phyloP scores from a whole-genome alignment of 92 coral and sea anemone species.

The Phymanthus crucifer region DNA sequence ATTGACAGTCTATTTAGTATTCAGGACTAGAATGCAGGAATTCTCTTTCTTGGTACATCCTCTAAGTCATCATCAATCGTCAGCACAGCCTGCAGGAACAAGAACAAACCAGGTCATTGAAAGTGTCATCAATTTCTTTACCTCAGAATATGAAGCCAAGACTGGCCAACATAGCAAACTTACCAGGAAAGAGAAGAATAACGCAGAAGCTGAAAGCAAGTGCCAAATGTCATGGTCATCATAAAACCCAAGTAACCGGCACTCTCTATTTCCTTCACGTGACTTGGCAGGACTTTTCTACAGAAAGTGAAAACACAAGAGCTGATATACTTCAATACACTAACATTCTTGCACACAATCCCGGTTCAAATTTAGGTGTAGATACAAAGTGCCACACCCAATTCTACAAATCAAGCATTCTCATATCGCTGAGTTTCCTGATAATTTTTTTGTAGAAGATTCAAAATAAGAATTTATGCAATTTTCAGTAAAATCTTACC shows the following conservation, averaged over 20 bases:
- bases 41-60: conserved; percentile 68
- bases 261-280: conserved; percentile 82
- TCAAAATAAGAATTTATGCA: not conserved
- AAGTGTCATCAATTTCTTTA: not conserved
- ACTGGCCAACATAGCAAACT: conserved; percentile 17
- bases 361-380: too few species aligned
- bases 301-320: not conserved
- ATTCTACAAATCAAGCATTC: too few species aligned
- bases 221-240: conserved; percentile 98
- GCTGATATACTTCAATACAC: not conserved
- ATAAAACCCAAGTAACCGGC: conserved; percentile 78
- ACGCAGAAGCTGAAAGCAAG: conserved; percentile 87
- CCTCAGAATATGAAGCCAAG: not conserved
- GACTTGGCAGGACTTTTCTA: conserved; percentile 93
- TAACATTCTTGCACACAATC: too few species aligned
- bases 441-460: too few species aligned
- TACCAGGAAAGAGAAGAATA: conserved; percentile 88
- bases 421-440: too few species aligned
- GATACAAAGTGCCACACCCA: too few species aligned
- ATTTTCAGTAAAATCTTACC: conserved; percentile 58
- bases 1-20: not conserved
- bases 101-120: not conserved
- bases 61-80: conserved; percentile 88
- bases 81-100: conserved; percentile 66
- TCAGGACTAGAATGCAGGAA: conserved; percentile 83